Percentiles rank a stretch among this genome's conserved stretches.
phyloP scores from a whole-genome alignment of 2,113 vertebrate species.

The Nymphicus hollandicus region DNA sequence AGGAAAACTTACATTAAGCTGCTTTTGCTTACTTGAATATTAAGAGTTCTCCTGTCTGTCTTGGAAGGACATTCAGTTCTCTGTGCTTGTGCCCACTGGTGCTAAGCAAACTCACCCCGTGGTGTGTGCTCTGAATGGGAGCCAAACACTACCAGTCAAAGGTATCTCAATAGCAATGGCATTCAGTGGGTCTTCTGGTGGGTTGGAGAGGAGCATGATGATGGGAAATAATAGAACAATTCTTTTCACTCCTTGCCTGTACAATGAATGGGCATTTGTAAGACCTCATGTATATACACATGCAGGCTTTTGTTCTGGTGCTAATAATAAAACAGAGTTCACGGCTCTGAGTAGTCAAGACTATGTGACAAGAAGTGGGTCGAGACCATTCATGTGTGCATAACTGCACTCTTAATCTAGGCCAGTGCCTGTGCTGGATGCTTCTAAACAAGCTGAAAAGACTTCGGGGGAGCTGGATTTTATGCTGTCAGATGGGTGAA shows the following conservation, averaged over 20 bases:
- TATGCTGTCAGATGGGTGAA: not conserved
- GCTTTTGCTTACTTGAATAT: not conserved
- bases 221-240: not conserved
- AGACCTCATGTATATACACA: not conserved
- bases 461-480: not conserved
- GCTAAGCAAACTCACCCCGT: not conserved
- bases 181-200: not conserved
- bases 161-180: not conserved
- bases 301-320: conserved; percentile 6
- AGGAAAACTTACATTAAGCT: not conserved
- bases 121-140: not conserved
- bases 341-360: not conserved
- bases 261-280: conserved; percentile 24
- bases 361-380: not conserved
- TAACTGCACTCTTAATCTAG: conserved; percentile 25
- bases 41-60: not conserved
- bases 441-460: conserved; percentile 14
- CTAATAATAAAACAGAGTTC: conserved; percentile 48
- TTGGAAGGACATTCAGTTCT: not conserved
- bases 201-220: not conserved
- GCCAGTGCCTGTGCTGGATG: not conserved
- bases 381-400: conserved; percentile 9
- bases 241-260: conserved; percentile 4
- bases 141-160: not conserved
- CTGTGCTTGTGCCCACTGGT: not conserved